Evolutionary conservation across 2,113 vertebrate genomes (phyloP).

Genomic region (Syrrhaptes paradoxus): DNA sequence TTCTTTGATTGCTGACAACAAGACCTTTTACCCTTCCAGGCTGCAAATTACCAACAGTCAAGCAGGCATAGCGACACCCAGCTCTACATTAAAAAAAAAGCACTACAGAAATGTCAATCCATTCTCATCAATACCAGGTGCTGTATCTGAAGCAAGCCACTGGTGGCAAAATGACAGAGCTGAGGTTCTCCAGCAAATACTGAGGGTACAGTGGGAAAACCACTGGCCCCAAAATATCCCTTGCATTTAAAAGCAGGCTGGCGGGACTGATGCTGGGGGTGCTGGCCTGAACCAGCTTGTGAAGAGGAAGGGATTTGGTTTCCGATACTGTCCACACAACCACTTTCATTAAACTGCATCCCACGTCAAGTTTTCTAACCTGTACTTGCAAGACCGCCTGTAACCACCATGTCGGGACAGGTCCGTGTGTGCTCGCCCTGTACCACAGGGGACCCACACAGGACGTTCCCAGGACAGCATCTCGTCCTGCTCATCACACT

Average conservation of each 20-base stretch:
- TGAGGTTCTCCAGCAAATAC: neutral
- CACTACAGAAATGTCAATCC: neutral
- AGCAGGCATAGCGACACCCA: neutral
- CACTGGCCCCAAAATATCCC: neutral
- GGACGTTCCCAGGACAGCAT: neutral
- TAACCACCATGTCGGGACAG: neutral
- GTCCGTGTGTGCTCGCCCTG: too few species aligned
- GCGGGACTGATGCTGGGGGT: neutral
- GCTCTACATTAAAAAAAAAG: neutral
- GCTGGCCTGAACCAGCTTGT: neutral
- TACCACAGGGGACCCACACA: neutral
- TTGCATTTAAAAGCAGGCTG: neutral
- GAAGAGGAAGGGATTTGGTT: neutral
- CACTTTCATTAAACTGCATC: neutral
- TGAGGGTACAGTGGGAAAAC: neutral
- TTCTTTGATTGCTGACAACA: fast-evolving
- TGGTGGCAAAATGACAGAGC: neutral
- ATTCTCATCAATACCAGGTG: neutral
- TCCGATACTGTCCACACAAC: neutral
- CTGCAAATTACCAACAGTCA: neutral
- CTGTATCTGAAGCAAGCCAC: neutral
- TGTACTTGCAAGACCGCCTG: neutral
- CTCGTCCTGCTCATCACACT: neutral
- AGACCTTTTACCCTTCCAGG: neutral
- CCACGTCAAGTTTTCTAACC: neutral